Evolutionary conservation across 2,797 vertebrate genomes (phyloP).

Genomic region (Melanotaenia trifasciata): DNA sequence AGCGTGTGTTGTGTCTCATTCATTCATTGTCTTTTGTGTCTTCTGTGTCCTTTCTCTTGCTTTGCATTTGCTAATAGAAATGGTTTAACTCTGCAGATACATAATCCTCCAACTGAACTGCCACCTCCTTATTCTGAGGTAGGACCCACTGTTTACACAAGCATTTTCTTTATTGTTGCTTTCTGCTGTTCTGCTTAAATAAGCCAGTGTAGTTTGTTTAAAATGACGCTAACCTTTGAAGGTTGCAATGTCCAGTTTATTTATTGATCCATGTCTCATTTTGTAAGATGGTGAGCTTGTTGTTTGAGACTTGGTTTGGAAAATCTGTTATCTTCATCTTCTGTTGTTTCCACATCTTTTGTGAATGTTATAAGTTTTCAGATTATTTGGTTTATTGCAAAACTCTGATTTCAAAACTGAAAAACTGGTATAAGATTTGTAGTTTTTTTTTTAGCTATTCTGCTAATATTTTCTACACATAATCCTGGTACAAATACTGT

Average conservation of each 20-base stretch:
- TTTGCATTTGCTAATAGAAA: conserved; percentile 2
- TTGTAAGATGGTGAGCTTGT: too few species aligned
- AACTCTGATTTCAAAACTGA: background rate
- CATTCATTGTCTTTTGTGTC: background rate
- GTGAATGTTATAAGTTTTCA: background rate
- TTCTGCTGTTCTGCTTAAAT: background rate
- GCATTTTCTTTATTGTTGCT: background rate
- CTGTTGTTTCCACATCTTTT: background rate
- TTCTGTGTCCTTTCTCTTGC: background rate
- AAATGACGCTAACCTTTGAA: background rate
- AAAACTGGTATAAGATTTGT: too few species aligned
- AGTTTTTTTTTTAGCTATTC: background rate
- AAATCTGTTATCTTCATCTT: background rate
- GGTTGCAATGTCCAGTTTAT: background rate
- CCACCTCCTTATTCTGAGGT: conserved; percentile 23
- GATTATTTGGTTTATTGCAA: background rate
- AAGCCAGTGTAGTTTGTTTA: background rate
- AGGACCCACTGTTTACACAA: background rate
- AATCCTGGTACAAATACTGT: background rate
- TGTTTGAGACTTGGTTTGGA: background rate
- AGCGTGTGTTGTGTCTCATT: conserved; percentile 20
- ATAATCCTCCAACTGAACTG: background rate
- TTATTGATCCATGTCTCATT: background rate
- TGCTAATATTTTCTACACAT: background rate
- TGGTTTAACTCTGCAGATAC: conserved; percentile 40